Base-by-base conservation (phyloP, 2,888 invertebrate genomes). In the Tyria jacobaeae region DNA sequence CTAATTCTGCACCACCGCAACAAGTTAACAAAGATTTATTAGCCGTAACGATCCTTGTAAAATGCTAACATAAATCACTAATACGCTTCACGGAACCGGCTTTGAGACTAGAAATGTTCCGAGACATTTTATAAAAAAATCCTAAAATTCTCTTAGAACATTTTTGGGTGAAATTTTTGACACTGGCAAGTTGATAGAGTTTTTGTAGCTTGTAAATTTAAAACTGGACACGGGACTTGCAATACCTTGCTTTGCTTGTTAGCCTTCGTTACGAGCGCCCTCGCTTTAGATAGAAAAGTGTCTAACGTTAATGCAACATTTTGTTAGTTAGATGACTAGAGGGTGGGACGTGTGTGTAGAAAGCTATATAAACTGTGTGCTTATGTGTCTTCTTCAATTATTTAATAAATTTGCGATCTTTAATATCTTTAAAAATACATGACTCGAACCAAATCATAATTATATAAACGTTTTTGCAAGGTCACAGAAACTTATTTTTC, bases 1-100 rank as follows among this genome's bases (percentile, higher is more conserved):
- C 84, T 88, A 86, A 86, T 86, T 83, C 83, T 70, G 76, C 78
- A 66, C 74, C 64, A 70, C 83, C 81, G 87, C 88, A 89, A 89
- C 89, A 89, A 89, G 90, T 89, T 88, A 89, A 87, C 82, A 67
- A 78, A 86, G 89, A 90, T 90, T 90, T 90, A 90, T 89, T 85
- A 84, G 80, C 83, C 86, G 85, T 87, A 87, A 89, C 89, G 87
- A 86, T 85, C 82, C 84, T 82, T 84, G 85, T 87, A 84, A 88
- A 87, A 87, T 84, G 83, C 82, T 81, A 77, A 80, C 85, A 89
- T 89, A 90, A 90, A 90, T 90, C 89, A 88, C 80, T 76, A 80
- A 85, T 78, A 83, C 84, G 82, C 79, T 81, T 78, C 75, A 78
- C 79, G 75, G 73, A 81, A 77, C 81, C 66, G 73, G 64, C 64